Evolutionary conservation across 2,113 vertebrate species (phyloP).

Genomic region (Notothenia rossii): DNA sequence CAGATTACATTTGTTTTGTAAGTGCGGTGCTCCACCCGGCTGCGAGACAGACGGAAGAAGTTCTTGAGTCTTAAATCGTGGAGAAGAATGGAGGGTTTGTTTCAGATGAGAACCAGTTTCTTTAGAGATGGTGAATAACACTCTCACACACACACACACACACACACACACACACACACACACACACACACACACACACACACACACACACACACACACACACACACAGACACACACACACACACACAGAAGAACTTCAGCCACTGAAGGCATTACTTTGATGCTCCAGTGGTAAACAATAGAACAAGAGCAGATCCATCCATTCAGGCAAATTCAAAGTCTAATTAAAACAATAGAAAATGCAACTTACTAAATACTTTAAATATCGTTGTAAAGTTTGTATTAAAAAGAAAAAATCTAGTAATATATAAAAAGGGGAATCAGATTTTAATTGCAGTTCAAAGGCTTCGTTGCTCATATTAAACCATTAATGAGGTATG

Average conservation of each 20-base stretch:
- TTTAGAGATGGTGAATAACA: not conserved
- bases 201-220: not conserved
- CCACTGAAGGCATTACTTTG: too few species aligned
- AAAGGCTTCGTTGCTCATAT: too few species aligned
- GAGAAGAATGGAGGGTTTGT: slow-evolving; percentile 16
- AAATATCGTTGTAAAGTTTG: too few species aligned
- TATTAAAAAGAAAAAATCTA: too few species aligned
- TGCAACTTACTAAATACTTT: too few species aligned
- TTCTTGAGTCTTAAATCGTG: slow-evolving; percentile 26
- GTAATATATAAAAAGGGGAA: too few species aligned
- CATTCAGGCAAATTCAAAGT: too few species aligned
- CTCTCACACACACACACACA: not conserved
- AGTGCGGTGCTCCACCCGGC: slow-evolving; percentile 9
- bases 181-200: not conserved
- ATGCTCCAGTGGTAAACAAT: too few species aligned
- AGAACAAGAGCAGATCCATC: too few species aligned
- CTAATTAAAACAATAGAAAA: too few species aligned
- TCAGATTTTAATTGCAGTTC: too few species aligned
- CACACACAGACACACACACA: not conserved
- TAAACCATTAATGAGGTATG: too few species aligned
- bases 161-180: slow-evolving; percentile 1
- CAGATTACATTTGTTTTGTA: slow-evolving; percentile 33
- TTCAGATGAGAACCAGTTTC: not conserved
- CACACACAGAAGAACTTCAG: not conserved
- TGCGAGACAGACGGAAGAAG: slow-evolving; percentile 11